phyloP scores from a whole-genome alignment of 2,797 vertebrate species.

The Xenopus petersii region DNA sequence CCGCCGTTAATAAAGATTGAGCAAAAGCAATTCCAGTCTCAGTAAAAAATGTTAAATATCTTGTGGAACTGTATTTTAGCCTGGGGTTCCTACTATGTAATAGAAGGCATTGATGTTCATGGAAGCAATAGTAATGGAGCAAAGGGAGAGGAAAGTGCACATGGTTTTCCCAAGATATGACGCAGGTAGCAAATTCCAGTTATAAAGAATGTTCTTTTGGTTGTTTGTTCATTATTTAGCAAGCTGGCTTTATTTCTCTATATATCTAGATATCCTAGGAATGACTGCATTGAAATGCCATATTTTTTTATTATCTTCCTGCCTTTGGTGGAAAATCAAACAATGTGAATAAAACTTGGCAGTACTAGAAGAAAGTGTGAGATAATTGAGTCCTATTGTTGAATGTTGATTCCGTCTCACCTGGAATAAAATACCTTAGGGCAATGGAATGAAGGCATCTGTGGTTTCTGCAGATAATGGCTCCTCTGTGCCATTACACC shows the following conservation, averaged over 20 bases:
- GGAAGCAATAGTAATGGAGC: no score
- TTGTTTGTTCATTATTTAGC: slow-evolving; percentile 27
- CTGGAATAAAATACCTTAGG: background rate
- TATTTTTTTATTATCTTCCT: slow-evolving; percentile 16
- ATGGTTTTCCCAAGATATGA: slow-evolving; percentile 17
- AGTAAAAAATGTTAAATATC: no score
- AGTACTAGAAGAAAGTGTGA: slow-evolving; percentile 1
- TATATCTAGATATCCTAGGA: slow-evolving; percentile 32
- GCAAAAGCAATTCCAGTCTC: no score
- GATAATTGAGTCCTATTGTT: background rate
- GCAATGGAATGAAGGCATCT: no score
- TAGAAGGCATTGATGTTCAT: no score
- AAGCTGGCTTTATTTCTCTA: slow-evolving; percentile 15
- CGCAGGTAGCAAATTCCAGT: slow-evolving; percentile 35
- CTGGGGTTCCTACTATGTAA: no score
- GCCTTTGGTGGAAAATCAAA: slow-evolving; percentile 13
- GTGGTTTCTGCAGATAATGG: no score
- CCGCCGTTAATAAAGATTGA: no score
- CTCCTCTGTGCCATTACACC: no score
- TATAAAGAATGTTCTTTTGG: slow-evolving; percentile 7
- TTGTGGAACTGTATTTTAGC: no score
- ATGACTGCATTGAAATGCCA: slow-evolving; percentile 19
- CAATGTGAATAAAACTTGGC: slow-evolving; percentile 15
- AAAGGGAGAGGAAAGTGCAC: background rate
- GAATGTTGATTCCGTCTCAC: background rate